Evolutionary conservation across 1,140 invertebrate genomes (phyloP).

Genomic region (Bombus picipes): DNA sequence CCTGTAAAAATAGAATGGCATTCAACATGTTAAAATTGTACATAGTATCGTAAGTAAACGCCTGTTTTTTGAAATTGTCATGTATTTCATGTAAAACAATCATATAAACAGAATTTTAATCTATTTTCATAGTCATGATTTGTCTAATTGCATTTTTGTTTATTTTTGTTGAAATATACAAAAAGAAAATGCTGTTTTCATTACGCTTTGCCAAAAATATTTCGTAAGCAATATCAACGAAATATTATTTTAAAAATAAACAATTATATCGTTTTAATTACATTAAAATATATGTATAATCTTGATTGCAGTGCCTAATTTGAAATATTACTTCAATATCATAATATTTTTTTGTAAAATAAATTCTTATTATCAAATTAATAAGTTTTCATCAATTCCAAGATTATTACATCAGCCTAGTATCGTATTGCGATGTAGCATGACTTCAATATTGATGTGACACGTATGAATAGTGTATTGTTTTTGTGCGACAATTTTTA

Average conservation of each 20-base stretch:
- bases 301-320: neutral
- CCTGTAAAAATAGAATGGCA: no score
- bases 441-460: neutral
- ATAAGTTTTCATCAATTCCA: neutral
- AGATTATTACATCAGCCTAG: conserved; percentile 12
- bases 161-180: neutral
- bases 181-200: neutral
- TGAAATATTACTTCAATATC: neutral
- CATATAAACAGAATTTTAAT: conserved; percentile 40
- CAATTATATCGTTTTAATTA: neutral
- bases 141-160: neutral
- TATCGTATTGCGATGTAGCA: neutral
- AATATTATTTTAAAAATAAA: neutral
- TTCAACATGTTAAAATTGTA: conserved; percentile 11
- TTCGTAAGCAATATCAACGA: neutral
- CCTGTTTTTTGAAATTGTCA: conserved; percentile 35
- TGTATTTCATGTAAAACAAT: conserved; percentile 51
- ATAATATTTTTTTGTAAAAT: neutral
- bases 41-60: conserved; percentile 34
- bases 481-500: neutral
- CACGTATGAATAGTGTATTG: neutral
- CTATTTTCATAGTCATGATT: neutral
- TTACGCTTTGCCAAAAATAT: neutral
- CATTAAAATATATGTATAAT: neutral
- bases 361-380: no score